A percentile compares a stretch with the other conserved stretches of the same genome.
phyloP scores from a whole-genome alignment of 1,140 invertebrate species.

The Papilio xuthus region DNA sequence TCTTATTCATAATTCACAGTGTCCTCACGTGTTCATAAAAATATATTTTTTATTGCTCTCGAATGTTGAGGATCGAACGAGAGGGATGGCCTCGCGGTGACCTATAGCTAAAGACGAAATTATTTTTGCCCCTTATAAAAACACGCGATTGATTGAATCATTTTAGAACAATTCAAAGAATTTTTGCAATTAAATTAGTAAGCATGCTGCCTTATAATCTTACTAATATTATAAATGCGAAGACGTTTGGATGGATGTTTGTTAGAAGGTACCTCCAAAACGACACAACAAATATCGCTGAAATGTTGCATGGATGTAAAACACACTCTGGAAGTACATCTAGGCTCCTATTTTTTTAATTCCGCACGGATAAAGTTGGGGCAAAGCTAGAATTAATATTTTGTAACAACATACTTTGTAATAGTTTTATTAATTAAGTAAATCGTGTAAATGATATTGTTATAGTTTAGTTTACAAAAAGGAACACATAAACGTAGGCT shows the following conservation, averaged over 20 bases:
- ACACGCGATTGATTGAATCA: conserved; percentile 59
- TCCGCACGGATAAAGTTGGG: too few species aligned
- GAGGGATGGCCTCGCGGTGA: conserved; percentile 59
- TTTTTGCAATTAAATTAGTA: conserved; percentile 44
- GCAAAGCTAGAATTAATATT: background rate
- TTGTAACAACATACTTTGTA: background rate
- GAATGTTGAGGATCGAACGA: conserved; percentile 56
- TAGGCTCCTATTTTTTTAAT: too few species aligned
- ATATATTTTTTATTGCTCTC: conserved; percentile 57
- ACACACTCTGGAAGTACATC: too few species aligned
- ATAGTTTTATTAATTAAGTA: background rate
- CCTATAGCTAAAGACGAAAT: conserved; percentile 59
- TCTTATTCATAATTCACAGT: conserved; percentile 55
- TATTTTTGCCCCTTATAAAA: conserved; percentile 59
- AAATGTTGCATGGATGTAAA: too few species aligned
- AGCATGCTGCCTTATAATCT: background rate
- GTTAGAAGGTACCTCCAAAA: too few species aligned
- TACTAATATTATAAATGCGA: too few species aligned
- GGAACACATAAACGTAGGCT: conserved; percentile 50
- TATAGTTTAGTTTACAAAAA: conserved; percentile 24
- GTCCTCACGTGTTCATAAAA: conserved; percentile 61
- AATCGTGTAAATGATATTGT: background rate
- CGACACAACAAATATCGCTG: too few species aligned
- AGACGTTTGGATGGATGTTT: too few species aligned
- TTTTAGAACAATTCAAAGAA: conserved; percentile 52